These are phyloP conservation scores for Drosophila multiciliata DNA, from an alignment of 2,888 invertebrate genomes.

Conservation along the genomic window DNA sequence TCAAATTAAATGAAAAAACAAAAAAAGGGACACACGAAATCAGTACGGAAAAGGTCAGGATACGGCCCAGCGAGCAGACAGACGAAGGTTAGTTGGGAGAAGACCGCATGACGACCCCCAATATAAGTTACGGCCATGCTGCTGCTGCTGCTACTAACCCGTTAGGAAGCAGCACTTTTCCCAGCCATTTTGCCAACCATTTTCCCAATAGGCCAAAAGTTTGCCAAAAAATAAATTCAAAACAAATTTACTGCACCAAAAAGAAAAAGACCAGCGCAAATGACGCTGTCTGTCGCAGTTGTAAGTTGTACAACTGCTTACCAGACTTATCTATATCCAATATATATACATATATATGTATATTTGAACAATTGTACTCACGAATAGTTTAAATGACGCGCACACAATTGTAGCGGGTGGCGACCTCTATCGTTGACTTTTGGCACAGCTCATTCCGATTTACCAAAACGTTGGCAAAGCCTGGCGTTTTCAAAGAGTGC, in stretches of 20 bases:
- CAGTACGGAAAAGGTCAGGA: slow-evolving; percentile 56
- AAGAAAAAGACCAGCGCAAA: slow-evolving; percentile 30
- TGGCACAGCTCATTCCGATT: slow-evolving; percentile 20
- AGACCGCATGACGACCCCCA: slow-evolving; percentile 32
- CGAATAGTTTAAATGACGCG: slow-evolving; percentile 42
- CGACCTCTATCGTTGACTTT: slow-evolving; percentile 11
- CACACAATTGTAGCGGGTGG: slow-evolving; percentile 48
- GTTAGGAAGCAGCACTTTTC: slow-evolving; percentile 26
- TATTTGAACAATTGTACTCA: slow-evolving; percentile 2
- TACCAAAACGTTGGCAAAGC: not conserved
- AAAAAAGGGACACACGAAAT: slow-evolving; percentile 38
- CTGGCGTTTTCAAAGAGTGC: not conserved
- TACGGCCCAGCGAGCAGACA: slow-evolving; percentile 45
- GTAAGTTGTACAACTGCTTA: slow-evolving; percentile 40
- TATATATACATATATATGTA: slow-evolving; percentile 11
- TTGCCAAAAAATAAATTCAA: slow-evolving; percentile 58
- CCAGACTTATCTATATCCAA: slow-evolving; percentile 14
- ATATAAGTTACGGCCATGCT: slow-evolving; percentile 32
- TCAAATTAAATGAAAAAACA: slow-evolving; percentile 8
- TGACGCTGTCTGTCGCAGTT: slow-evolving; percentile 35
- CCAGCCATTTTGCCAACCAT: slow-evolving; percentile 8
- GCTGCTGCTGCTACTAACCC: slow-evolving; percentile 16
- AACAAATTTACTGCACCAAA: slow-evolving; percentile 61
- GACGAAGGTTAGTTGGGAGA: slow-evolving; percentile 40
- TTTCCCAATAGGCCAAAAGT: slow-evolving; percentile 63